Conservation (phyloP, 2,888 invertebrate species). For the Coenonympha glycerion region DNA sequence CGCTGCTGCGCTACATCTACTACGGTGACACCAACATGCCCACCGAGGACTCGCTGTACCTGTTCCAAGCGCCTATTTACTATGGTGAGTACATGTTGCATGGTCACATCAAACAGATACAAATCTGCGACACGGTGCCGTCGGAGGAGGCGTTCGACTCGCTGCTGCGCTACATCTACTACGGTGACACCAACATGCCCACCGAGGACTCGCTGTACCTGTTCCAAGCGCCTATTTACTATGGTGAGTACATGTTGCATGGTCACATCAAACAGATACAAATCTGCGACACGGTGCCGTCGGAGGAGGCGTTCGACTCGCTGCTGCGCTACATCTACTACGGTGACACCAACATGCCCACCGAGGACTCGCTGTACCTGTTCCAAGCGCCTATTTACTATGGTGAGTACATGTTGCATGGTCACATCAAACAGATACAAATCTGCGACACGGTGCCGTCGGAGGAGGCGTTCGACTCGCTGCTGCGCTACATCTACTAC, state of each 20-base stretch:
- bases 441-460: constrained; percentile 96
- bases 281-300: constrained; percentile 95
- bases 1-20: constrained; percentile 92
- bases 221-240: constrained; percentile 94
- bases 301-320: constrained; percentile 92
- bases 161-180: constrained; percentile 92
- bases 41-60: constrained; percentile 94
- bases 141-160: constrained; percentile 94
- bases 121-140: constrained; percentile 94
- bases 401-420: constrained; percentile 56
- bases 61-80: constrained; percentile 94
- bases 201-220: constrained; percentile 96
- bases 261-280: constrained; percentile 86
- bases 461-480: constrained; percentile 90
- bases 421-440: constrained; percentile 87
- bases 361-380: constrained; percentile 94
- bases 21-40: constrained; percentile 96
- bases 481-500: constrained; percentile 93
- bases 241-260: constrained; percentile 67
- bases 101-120: constrained; percentile 84
- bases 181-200: constrained; percentile 95
- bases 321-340: constrained; percentile 94
- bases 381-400: constrained; percentile 96
- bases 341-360: constrained; percentile 95
- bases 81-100: constrained; percentile 73